These are phyloP conservation scores for Tadarida brasiliensis DNA, from an alignment of 2,797 vertebrate genomes.

Conservation along the genomic window DNA sequence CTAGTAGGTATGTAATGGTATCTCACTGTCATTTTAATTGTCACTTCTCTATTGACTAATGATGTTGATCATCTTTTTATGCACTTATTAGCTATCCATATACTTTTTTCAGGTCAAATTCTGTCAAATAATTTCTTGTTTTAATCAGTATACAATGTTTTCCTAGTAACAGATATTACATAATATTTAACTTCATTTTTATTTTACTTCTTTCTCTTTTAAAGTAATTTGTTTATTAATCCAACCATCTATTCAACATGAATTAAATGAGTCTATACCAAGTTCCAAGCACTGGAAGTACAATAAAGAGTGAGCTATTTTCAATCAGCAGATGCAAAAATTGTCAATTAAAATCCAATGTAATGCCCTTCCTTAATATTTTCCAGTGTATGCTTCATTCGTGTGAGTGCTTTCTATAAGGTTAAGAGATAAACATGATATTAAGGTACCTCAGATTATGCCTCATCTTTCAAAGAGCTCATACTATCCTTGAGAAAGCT, in stretches of 20 bases:
- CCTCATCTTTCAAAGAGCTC: not conserved
- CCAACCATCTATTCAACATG: not conserved
- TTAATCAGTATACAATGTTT: not conserved
- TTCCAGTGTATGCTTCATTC: not conserved
- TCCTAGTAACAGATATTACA: not conserved
- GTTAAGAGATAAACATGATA: not conserved
- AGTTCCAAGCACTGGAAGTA: not conserved
- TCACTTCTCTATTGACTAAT: too few relatives aligned
- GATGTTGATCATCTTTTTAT: not conserved
- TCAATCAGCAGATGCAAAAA: not conserved
- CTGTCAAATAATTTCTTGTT: not conserved
- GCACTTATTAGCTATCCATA: not conserved
- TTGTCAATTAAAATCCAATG: not conserved
- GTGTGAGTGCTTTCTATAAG: not conserved
- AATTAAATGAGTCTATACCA: not conserved
- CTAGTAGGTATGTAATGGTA: not conserved
- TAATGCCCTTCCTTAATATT: not conserved
- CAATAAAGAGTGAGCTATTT: not conserved
- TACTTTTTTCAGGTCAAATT: constrained; percentile 2
- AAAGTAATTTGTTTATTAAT: not conserved
- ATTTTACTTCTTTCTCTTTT: not conserved
- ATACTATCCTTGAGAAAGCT: not conserved
- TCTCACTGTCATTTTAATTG: constrained; percentile 39
- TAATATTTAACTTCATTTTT: not conserved
- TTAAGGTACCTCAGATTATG: not conserved